Base-by-base conservation (phyloP, 2,888 invertebrate genomes). In the Andricus curvator region DNA sequence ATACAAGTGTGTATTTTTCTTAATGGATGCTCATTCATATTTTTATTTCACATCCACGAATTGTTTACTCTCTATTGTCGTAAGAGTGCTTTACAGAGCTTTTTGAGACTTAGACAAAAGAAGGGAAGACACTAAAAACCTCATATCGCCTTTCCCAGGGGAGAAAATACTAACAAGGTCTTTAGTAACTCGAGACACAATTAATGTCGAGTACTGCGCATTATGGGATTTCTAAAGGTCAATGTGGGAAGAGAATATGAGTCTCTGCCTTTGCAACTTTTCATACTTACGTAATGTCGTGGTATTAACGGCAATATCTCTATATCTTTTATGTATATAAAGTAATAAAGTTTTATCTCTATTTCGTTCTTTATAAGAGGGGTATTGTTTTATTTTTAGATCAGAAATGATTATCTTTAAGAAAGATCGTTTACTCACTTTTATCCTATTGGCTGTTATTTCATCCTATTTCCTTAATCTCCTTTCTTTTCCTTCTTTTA, bases 161-260 rank as follows among this genome's bases (percentile, higher is more conserved):
- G 70, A 20, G 13, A 70, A 51, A 70, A 70, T 70, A 51, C 51
- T 70, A 74, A 74, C 74, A 74, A 74, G 74, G 56, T 74, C 74
- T 74, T 74, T 74, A 74, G 51, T 74, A 56, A 74, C 51, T 13
- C 20, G 51, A 74, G 29, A 74, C 74, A n/a, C 20, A 9, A n/a
- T 37, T 66, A 66, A 41, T 33, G 37, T 66, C 37, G 48, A 51
- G 51, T 51, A 11, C 29, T 70, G 9, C 20, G 51, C 29, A 70
- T 70, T 70, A 51, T 44, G n/a, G 51, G 25, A 33, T 56, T 74
- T 20, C 44, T 74, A 51, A 74, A 74, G 74, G 74, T 74, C 56
- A 56, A 11, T 13, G 48, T 48, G 48, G 48, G 48, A 17, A 9
- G 8, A 51, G 51, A 51, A 20, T 48, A 70, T 70, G 6, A 29